Conservation (phyloP, 2,888 invertebrate genomes). For the Parnassius apollo region DNA sequence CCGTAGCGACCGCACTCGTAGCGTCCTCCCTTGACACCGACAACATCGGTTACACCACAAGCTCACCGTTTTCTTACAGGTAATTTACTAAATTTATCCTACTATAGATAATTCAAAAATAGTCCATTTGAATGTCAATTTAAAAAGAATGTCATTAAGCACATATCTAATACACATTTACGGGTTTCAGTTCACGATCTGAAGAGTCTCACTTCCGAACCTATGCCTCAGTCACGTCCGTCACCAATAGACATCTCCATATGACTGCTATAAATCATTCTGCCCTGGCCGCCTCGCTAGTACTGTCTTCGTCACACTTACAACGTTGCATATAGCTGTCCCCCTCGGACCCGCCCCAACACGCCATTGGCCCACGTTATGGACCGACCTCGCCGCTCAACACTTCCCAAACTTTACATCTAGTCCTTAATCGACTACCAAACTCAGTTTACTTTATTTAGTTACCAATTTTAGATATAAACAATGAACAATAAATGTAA, state of each 20-base stretch:
- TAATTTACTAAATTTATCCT: neutral
- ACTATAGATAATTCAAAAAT: neutral
- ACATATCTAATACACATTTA: neutral
- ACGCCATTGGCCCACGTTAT: conserved; percentile 10
- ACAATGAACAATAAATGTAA: neutral
- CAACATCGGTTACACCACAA: conserved; percentile 11
- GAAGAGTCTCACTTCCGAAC: neutral
- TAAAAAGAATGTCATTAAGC: neutral
- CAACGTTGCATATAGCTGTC: conserved; percentile 30
- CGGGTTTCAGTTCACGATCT: neutral
- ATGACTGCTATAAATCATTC: conserved; percentile 31
- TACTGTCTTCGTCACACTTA: conserved; percentile 35
- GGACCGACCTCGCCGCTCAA: conserved; percentile 7
- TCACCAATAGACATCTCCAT: neutral
- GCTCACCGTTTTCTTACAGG: neutral
- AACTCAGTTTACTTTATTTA: conserved; percentile 11
- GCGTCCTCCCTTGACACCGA: conserved; percentile 17
- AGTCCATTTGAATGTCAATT: neutral
- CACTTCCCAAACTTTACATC: conserved; percentile 23
- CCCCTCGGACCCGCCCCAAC: conserved; percentile 48
- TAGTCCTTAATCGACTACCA: conserved; percentile 14
- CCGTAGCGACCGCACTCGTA: conserved; percentile 19
- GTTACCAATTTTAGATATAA: conserved; percentile 3
- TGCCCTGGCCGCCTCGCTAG: conserved; percentile 40
- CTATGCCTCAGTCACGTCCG: conserved; percentile 11